Conservation (phyloP, 2,888 invertebrate species). For the Pachydiplax longipennis region DNA sequence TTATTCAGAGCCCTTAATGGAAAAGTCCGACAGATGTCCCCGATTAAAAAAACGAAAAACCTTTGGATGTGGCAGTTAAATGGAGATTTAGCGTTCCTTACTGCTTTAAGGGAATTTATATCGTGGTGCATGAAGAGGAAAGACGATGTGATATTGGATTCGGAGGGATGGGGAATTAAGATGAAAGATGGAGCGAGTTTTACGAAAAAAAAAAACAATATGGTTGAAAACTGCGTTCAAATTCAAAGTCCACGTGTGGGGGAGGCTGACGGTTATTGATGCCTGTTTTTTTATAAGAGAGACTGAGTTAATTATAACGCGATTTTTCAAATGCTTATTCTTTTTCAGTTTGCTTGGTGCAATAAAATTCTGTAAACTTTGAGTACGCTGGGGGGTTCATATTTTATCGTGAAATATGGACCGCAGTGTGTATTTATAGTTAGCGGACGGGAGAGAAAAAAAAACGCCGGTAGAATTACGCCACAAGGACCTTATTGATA, state of each 20-base stretch:
- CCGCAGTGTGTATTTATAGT: neutral
- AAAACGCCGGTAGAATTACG: too few species aligned
- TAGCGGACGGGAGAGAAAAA: too few species aligned
- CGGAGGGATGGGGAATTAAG: neutral
- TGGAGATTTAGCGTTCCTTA: conserved; percentile 2
- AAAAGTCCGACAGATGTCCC: conserved; percentile 39
- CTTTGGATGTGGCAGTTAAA: conserved; percentile 26
- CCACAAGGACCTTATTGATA: too few species aligned
- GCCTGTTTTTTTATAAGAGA: neutral
- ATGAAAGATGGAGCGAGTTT: neutral
- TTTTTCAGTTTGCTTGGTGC: neutral
- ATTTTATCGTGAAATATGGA: neutral
- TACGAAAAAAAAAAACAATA: neutral
- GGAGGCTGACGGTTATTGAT: neutral
- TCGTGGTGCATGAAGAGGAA: neutral
- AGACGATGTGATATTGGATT: neutral
- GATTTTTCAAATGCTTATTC: neutral
- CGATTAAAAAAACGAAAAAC: neutral
- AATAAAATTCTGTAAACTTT: neutral
- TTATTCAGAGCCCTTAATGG: conserved; percentile 22
- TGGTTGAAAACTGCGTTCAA: neutral
- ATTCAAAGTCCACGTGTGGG: neutral
- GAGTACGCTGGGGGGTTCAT: neutral
- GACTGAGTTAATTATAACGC: neutral
- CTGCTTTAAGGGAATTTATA: conserved; percentile 6